Evolutionary conservation across 2,888 invertebrate genomes (phyloP).

Genomic region (Synanthedon tipuliformis): DNA sequence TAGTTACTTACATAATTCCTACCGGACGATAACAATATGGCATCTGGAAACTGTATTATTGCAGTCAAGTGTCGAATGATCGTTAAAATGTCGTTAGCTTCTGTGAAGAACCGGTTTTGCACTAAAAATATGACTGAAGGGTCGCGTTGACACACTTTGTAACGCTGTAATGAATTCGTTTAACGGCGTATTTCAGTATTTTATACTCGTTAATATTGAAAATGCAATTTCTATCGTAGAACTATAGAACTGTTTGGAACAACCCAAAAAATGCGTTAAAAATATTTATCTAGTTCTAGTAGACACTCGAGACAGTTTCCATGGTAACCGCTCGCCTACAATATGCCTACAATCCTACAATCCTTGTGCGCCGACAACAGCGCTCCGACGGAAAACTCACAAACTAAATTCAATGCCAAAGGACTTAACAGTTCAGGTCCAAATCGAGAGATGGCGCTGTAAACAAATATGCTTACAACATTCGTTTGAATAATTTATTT

Average conservation of each 20-base stretch:
- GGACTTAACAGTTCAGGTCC: not conserved
- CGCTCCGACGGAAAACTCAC: constrained; percentile 2
- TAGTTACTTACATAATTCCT: too few relatives aligned
- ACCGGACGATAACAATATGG: not conserved
- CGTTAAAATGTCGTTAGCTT: not conserved
- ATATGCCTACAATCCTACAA: too few relatives aligned
- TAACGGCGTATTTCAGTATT: too few relatives aligned
- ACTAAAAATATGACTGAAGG: too few relatives aligned
- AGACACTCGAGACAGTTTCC: not conserved
- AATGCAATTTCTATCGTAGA: too few relatives aligned
- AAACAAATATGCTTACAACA: not conserved
- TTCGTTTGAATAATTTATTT: not conserved
- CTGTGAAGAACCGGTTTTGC: not conserved
- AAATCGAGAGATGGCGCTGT: constrained; percentile 3
- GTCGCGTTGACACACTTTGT: too few relatives aligned
- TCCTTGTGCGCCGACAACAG: not conserved
- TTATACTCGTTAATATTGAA: too few relatives aligned
- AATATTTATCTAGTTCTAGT: too few relatives aligned
- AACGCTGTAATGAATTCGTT: too few relatives aligned
- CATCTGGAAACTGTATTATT: not conserved
- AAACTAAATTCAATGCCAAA: constrained; percentile 1
- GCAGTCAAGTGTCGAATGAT: not conserved
- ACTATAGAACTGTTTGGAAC: too few relatives aligned
- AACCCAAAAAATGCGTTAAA: too few relatives aligned
- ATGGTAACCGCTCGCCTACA: constrained; percentile 3